Conservation (phyloP, 2,888 invertebrate species). For the Anoplius nigerrimus region DNA sequence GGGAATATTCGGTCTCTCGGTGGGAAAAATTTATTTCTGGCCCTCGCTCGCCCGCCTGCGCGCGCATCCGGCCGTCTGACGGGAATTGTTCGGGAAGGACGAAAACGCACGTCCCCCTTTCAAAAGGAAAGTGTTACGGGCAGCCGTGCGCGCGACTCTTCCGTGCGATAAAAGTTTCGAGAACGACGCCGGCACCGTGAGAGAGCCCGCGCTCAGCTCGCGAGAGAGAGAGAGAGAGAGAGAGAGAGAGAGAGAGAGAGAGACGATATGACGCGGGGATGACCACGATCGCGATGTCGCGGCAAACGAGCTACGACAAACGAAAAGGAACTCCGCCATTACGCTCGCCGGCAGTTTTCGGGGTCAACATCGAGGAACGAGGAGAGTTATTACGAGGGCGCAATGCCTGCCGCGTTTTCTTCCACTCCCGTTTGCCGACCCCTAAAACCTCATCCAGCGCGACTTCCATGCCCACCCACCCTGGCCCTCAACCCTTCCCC, state of each 20-base stretch:
- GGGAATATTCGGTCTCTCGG: not conserved
- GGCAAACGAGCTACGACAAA: conserved; percentile 23
- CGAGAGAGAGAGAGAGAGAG: no score
- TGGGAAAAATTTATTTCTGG: conserved; percentile 12
- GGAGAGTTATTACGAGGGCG: conserved; percentile 18
- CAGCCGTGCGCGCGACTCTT: conserved; percentile 23
- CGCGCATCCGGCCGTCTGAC: conserved; percentile 8
- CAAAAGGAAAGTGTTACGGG: conserved; percentile 17
- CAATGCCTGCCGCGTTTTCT: conserved; percentile 11
- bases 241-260: no score
- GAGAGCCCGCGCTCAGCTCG: no score
- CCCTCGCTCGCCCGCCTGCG: not conserved
- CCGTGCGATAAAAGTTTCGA: conserved; percentile 35
- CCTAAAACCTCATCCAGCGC: not conserved
- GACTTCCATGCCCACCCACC: not conserved
- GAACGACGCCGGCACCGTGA: conserved; percentile 29
- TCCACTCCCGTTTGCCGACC: conserved; percentile 13
- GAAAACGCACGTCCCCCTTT: conserved; percentile 23
- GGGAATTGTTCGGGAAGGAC: conserved; percentile 8
- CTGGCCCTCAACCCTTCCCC: not conserved
- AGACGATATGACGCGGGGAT: not conserved
- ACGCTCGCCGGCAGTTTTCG: conserved; percentile 22
- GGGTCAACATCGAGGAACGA: conserved; percentile 22
- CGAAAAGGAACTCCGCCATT: conserved; percentile 28
- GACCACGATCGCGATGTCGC: conserved; percentile 4